Evolutionary conservation across 1,140 invertebrate genomes (phyloP).

Genomic region (Sarcophaga bullata): DNA sequence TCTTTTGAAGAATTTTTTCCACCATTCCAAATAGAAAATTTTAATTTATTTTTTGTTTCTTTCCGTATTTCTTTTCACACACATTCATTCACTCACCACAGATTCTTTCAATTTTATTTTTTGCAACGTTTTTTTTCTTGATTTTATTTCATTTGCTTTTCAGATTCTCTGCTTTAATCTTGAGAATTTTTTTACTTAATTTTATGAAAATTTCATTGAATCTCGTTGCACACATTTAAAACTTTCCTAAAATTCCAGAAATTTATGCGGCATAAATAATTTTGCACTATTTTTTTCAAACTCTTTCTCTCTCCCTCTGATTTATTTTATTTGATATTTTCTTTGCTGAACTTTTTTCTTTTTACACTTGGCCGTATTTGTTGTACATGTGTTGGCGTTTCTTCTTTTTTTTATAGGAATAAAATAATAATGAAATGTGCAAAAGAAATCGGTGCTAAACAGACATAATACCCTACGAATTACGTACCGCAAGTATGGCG

Average conservation of each 20-base stretch:
- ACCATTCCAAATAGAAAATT: slow-evolving; percentile 12
- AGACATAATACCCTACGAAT: slow-evolving; percentile 32
- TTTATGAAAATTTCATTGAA: too few species aligned
- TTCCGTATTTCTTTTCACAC: slow-evolving; percentile 13
- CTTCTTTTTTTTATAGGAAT: not conserved
- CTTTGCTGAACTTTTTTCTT: not conserved
- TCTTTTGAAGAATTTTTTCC: not conserved
- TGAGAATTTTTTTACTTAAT: too few species aligned
- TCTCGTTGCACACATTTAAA: too few species aligned
- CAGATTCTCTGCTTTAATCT: too few species aligned
- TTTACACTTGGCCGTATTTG: slow-evolving; percentile 23
- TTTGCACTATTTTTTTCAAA: not conserved
- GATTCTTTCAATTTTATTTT: not conserved
- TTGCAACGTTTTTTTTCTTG: too few species aligned
- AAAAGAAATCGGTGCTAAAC: not conserved
- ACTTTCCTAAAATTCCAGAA: too few species aligned
- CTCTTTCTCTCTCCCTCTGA: not conserved
- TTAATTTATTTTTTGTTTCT: not conserved
- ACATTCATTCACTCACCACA: slow-evolving; percentile 10
- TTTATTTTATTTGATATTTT: not conserved
- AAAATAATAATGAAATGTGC: slow-evolving; percentile 8
- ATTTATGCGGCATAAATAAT: not conserved
- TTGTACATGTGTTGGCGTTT: slow-evolving; percentile 38
- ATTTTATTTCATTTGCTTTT: too few species aligned
- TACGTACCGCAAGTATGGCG: not conserved